Percentiles rank a stretch among this genome's conserved stretches.
These are phyloP conservation scores for Dreissena polymorpha DNA, from an alignment of 1,140 invertebrate species.

Conservation along the genomic window DNA sequence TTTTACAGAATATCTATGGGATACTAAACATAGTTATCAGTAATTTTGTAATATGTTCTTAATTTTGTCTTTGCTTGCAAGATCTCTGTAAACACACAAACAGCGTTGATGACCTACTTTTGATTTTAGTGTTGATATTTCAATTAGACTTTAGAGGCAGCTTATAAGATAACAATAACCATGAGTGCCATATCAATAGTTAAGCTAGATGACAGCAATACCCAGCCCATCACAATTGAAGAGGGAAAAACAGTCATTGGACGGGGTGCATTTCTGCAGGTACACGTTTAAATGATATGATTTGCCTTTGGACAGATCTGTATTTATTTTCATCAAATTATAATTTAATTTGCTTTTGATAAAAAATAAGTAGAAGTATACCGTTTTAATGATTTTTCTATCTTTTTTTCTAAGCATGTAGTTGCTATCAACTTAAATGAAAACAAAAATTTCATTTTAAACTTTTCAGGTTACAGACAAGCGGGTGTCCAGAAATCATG, in stretches of 20 bases:
- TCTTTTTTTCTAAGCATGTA: no score
- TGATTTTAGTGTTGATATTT: not conserved
- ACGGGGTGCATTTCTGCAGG: slow-evolving; percentile 73
- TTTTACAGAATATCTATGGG: no score
- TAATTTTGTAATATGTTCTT: no score
- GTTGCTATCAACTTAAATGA: no score
- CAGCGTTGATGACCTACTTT: slow-evolving; percentile 51
- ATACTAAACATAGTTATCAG: no score
- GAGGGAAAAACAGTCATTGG: slow-evolving; percentile 72
- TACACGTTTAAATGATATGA: slow-evolving; percentile 40
- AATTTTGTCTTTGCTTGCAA: no score
- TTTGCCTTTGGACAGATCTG: no score
- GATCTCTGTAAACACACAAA: not conserved
- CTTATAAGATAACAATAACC: not conserved
- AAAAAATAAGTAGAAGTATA: no score
- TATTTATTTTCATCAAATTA: no score
- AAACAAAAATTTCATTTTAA: not conserved
- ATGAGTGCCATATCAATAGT: slow-evolving; percentile 35
- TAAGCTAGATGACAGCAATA: slow-evolving; percentile 63
- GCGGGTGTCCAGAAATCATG: slow-evolving; percentile 77
- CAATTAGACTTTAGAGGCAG: not conserved
- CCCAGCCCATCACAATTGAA: slow-evolving; percentile 62
- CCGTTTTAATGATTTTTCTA: no score
- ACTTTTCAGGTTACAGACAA: slow-evolving; percentile 75
- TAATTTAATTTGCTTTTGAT: no score